phyloP scores from a whole-genome alignment of 2,113 vertebrate genomes.

The Campylomormyrus tamandua region DNA sequence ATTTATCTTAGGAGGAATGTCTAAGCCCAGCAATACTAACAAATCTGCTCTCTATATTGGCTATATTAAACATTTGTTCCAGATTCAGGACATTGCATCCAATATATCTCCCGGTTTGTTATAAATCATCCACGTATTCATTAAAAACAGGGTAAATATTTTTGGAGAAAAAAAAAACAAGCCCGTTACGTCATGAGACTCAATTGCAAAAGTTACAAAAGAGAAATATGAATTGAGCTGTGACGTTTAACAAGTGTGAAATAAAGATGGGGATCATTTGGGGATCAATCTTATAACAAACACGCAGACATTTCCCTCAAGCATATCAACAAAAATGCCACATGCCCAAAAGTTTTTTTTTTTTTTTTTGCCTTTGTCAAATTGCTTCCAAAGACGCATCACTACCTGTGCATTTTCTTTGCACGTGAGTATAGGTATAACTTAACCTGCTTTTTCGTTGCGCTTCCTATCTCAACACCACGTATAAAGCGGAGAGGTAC shows the following conservation, averaged over 20 bases:
- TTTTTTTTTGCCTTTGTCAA: background rate
- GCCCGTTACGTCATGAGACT: background rate
- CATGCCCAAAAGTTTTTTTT: background rate
- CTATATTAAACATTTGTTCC: background rate
- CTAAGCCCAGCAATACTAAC: background rate
- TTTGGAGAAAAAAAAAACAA: background rate
- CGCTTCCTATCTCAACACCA: background rate
- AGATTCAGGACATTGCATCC: background rate
- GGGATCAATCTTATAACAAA: background rate
- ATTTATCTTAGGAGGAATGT: background rate
- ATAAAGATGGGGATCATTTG: background rate
- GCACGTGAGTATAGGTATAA: background rate
- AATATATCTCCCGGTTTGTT: background rate
- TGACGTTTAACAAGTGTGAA: background rate
- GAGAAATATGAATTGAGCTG: background rate
- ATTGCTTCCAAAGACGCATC: background rate
- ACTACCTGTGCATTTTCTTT: background rate
- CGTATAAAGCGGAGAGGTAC: background rate
- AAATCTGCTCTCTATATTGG: background rate
- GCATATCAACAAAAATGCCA: background rate
- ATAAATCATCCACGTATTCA: background rate
- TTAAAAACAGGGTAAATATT: background rate
- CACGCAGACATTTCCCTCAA: background rate
- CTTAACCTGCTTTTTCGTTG: background rate
- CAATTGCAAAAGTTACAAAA: background rate